Conservation (phyloP, 35 echinoderm and acorn worm genomes). For the Apostichopus japonicus region DNA sequence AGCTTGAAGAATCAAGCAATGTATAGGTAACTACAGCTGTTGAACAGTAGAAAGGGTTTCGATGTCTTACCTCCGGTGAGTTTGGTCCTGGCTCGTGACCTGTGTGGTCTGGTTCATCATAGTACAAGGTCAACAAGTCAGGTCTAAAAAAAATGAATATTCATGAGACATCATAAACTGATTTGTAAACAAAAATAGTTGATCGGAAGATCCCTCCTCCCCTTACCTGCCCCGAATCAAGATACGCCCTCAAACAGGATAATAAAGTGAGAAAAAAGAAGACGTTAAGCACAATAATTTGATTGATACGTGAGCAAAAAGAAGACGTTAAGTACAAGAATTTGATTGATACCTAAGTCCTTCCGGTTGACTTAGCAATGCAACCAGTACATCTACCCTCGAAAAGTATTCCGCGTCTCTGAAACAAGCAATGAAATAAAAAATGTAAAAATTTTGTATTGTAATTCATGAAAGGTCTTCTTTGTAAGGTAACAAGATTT, state of each 20-base stretch:
- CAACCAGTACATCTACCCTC: constrained; percentile 21
- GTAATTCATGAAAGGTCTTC: too few species aligned
- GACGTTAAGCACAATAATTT: too few species aligned
- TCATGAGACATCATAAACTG: not conserved
- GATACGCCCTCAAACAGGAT: too few species aligned
- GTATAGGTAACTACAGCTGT: not conserved
- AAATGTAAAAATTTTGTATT: too few species aligned
- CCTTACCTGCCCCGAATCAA: too few species aligned
- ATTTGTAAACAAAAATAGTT: too few species aligned
- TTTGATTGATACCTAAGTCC: not conserved
- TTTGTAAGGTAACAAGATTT: too few species aligned
- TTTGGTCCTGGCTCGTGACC: constrained; percentile 85
- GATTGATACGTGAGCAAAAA: too few species aligned
- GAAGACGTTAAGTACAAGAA: too few species aligned
- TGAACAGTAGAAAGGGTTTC: not conserved
- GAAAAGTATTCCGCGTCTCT: constrained; percentile 19
- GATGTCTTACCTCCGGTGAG: constrained; percentile 62
- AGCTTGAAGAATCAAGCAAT: not conserved
- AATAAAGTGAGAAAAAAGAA: too few species aligned
- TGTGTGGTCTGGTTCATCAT: constrained; percentile 91
- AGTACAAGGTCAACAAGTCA: constrained; percentile 87
- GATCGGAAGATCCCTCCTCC: too few species aligned
- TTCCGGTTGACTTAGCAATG: constrained; percentile 6
- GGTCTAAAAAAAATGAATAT: constrained; percentile 61
- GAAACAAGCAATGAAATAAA: not conserved